Conservation (phyloP, 2,113 vertebrate genomes). For the Carassius auratus region DNA sequence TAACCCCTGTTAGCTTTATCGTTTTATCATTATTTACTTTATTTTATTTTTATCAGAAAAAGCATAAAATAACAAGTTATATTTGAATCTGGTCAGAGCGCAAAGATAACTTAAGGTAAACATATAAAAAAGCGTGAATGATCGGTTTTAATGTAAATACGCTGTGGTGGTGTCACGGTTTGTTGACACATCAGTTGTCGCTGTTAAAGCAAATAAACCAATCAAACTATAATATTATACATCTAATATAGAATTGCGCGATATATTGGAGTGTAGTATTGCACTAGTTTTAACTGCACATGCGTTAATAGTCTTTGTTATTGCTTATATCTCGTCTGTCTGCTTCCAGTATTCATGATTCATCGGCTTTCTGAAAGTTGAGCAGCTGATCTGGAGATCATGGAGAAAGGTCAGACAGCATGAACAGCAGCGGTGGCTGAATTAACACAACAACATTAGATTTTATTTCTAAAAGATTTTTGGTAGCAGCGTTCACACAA, state of each 20-base stretch:
- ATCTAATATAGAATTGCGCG: background rate
- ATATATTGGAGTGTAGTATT: background rate
- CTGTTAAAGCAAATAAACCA: background rate
- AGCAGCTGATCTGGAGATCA: slow-evolving; percentile 26
- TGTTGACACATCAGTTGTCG: background rate
- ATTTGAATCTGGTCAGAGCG: background rate
- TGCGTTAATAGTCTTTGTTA: background rate
- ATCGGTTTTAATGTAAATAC: background rate
- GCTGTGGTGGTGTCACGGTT: background rate
- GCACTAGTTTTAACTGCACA: background rate
- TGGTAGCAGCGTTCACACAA: background rate
- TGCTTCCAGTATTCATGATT: slow-evolving; percentile 16
- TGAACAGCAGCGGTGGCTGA: no score
- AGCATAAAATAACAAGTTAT: no score
- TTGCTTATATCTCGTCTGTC: background rate
- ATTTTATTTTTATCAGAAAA: no score
- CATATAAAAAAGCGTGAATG: no score
- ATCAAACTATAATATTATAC: background rate
- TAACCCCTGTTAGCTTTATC: background rate
- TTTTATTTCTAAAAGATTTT: background rate
- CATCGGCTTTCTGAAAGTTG: background rate
- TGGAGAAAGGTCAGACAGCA: slow-evolving; percentile 54
- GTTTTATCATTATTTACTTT: background rate
- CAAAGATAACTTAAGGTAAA: background rate
- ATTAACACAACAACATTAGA: background rate